phyloP scores from a whole-genome alignment of 1,140 invertebrate genomes.

The Diorhabda carinulata region DNA sequence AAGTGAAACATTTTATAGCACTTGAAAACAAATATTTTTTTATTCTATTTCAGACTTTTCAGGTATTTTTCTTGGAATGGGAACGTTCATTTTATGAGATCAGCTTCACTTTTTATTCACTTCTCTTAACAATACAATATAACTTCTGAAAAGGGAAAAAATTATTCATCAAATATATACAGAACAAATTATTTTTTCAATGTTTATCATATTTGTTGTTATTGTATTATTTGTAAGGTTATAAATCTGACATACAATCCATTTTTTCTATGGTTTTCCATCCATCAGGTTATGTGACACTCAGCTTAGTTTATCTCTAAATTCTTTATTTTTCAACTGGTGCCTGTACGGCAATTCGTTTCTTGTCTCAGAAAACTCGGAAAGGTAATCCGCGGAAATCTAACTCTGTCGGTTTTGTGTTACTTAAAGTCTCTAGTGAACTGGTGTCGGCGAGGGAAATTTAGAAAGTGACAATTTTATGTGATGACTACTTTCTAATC shows the following conservation, averaged over 20 bases:
- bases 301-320: neutral
- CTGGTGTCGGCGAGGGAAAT: conserved; percentile 1
- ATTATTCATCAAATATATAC: no score
- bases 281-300: neutral
- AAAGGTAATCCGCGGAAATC: conserved; percentile 1
- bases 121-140: no score
- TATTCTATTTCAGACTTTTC: no score
- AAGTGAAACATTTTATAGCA: no score
- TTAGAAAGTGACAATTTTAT: neutral
- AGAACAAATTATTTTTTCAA: no score
- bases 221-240: neutral
- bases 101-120: no score
- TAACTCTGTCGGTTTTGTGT: neutral
- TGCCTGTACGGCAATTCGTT: neutral
- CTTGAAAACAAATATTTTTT: no score
- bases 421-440: conserved; percentile 2
- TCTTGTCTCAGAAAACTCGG: neutral
- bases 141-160: no score
- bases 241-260: neutral
- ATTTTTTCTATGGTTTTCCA: neutral
- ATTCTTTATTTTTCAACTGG: neutral
- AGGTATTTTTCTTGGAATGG: no score
- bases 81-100: no score
- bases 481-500: neutral
- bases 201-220: no score